phyloP scores from a whole-genome alignment of 2,797 vertebrate genomes.

The Cryptoblepharus egeriae region DNA sequence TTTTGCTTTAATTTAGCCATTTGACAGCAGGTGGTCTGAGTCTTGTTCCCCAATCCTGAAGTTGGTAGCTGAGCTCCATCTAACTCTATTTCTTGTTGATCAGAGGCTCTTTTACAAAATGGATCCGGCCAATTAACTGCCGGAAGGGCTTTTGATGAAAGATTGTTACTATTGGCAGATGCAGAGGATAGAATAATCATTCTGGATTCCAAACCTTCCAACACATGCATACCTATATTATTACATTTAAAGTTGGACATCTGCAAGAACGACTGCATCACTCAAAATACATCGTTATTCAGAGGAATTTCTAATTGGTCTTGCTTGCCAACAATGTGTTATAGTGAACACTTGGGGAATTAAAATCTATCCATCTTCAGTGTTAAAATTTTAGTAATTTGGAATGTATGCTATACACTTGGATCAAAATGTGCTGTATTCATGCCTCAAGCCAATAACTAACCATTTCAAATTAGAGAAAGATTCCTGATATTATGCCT shows the following conservation, averaged over 20 bases:
- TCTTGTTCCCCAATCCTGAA: not conserved
- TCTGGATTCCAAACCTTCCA: not conserved
- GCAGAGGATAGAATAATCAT: not conserved
- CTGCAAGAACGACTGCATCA: not conserved
- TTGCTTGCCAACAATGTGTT: not conserved
- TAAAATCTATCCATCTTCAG: conserved; percentile 8
- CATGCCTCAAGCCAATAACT: conserved; percentile 29
- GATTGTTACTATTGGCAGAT: not conserved
- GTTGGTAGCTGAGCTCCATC: not conserved
- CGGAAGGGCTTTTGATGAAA: not conserved
- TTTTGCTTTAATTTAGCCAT: no score
- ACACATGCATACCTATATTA: not conserved
- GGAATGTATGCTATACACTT: conserved; percentile 14
- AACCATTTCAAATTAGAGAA: not conserved
- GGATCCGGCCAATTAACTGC: not conserved
- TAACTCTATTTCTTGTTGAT: not conserved
- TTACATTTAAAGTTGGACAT: not conserved
- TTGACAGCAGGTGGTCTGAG: not conserved
- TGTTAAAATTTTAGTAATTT: conserved; percentile 13
- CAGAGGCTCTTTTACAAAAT: not conserved
- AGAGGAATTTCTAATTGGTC: not conserved
- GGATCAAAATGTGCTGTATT: conserved; percentile 22
- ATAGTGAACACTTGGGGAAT: not conserved
- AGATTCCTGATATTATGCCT: conserved; percentile 33
- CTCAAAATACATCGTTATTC: not conserved